Percentiles rank a stretch among this genome's conserved stretches.
phyloP scores from a whole-genome alignment of 1,140 invertebrate genomes.

The Halictus rubicundus region DNA sequence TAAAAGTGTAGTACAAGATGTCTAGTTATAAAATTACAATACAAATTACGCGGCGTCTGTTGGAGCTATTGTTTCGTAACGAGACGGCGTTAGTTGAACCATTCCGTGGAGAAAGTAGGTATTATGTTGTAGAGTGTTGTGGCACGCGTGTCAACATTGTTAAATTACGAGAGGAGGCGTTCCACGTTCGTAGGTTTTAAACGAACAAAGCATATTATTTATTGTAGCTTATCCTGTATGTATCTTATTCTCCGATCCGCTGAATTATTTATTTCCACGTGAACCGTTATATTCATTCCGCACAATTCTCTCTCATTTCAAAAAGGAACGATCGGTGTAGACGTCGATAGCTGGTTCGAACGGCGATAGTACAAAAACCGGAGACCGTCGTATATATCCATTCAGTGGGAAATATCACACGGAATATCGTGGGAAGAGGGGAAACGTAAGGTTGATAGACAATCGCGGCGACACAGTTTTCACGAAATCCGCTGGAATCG shows the following conservation, averaged over 20 bases:
- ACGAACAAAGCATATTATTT: background rate
- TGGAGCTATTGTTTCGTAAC: background rate
- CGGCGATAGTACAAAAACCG: background rate
- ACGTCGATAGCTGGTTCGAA: background rate
- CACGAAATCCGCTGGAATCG: constrained; percentile 41
- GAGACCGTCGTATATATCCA: background rate
- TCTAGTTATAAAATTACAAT: background rate
- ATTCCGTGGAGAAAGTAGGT: background rate
- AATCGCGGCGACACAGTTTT: constrained; percentile 22
- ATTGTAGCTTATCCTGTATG: background rate
- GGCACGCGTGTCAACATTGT: too few species aligned
- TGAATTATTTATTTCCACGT: too few species aligned
- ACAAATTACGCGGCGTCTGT: background rate
- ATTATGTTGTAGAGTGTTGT: too few species aligned
- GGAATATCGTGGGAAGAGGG: constrained; percentile 20
- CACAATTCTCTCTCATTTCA: background rate
- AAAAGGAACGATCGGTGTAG: background rate
- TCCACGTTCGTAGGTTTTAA: background rate
- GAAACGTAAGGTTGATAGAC: constrained; percentile 14
- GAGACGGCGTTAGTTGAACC: background rate
- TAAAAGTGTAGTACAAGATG: background rate
- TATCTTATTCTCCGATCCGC: too few species aligned
- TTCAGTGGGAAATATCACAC: background rate
- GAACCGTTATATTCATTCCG: too few species aligned
- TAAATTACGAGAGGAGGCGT: background rate